These are phyloP conservation scores for Lucilia cuprina DNA, from an alignment of 1,140 invertebrate species.

Conservation along the genomic window DNA sequence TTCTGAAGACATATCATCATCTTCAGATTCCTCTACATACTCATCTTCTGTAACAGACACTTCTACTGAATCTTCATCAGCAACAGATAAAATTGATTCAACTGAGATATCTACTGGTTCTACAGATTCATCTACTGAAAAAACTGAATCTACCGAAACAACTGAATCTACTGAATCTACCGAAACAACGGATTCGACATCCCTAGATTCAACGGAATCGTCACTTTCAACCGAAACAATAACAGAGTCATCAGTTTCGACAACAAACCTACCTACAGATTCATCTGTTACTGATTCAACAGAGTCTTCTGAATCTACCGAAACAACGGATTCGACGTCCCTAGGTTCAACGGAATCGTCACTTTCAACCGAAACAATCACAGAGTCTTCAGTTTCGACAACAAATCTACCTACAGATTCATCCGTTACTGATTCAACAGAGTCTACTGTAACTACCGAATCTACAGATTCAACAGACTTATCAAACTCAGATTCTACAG, in stretches of 20 bases:
- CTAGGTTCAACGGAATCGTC: slow-evolving; percentile 33
- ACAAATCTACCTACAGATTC: slow-evolving; percentile 41
- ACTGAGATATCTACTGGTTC: slow-evolving; percentile 40
- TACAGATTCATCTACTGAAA: slow-evolving; percentile 38
- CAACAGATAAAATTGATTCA: slow-evolving; percentile 43
- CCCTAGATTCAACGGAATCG: slow-evolving; percentile 31
- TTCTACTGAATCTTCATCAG: slow-evolving; percentile 40
- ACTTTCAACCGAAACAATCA: slow-evolving; percentile 37
- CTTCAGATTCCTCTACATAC: slow-evolving; percentile 17
- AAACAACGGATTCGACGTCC: not conserved
- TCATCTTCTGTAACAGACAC: slow-evolving; percentile 38
- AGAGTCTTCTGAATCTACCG: slow-evolving; percentile 39
- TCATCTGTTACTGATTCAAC: slow-evolving; percentile 39
- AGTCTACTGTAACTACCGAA: slow-evolving; percentile 38
- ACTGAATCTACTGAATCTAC: not conserved
- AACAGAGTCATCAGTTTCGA: slow-evolving; percentile 43
- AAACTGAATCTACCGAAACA: slow-evolving; percentile 29
- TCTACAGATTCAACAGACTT: slow-evolving; percentile 38
- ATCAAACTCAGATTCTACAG: not conserved
- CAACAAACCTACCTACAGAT: slow-evolving; percentile 35
- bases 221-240: not conserved
- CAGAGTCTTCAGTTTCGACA: slow-evolving; percentile 39
- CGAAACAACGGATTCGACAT: not conserved
- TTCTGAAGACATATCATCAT: slow-evolving; percentile 36
- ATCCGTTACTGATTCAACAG: not conserved